A percentile compares a stretch with the other conserved stretches of the same genome.
Evolutionary conservation across 2,888 invertebrate species (phyloP).

Genomic region (Entomobrya proxima): DNA sequence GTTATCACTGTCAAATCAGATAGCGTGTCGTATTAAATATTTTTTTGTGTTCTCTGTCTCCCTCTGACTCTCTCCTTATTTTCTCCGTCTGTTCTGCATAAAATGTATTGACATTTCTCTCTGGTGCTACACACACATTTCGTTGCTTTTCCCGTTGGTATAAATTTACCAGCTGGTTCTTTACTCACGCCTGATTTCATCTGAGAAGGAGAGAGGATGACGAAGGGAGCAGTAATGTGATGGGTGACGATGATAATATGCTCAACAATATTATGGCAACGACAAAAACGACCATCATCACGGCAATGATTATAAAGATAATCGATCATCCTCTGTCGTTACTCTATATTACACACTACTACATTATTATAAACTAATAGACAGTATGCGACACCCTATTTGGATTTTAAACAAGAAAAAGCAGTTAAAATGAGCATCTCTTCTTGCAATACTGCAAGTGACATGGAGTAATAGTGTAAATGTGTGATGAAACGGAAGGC

Average conservation of each 20-base stretch:
- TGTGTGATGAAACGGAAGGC: conserved; percentile 28
- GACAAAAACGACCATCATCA: not conserved
- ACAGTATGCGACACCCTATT: not conserved
- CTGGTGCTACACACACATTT: not conserved
- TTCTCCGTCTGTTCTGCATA: not conserved
- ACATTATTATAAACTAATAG: not conserved
- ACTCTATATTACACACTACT: not conserved
- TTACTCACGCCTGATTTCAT: conserved; percentile 27
- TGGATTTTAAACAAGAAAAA: conserved; percentile 1
- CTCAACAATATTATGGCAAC: not conserved
- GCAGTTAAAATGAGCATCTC: too few relatives aligned
- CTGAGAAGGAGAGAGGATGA: too few relatives aligned
- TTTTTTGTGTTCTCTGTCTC: not conserved
- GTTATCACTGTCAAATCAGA: conserved; percentile 22
- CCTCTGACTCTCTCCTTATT: not conserved
- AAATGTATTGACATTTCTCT: not conserved
- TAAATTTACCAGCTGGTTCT: conserved; percentile 13
- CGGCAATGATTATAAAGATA: not conserved
- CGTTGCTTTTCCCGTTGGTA: not conserved
- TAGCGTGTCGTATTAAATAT: conserved; percentile 1
- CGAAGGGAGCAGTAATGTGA: not conserved
- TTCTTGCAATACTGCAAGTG: too few relatives aligned
- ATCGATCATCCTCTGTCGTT: not conserved
- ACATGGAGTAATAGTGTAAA: not conserved
- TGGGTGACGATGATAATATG: not conserved